A percentile compares a stretch with the other conserved stretches of the same genome.
These are phyloP conservation scores for Quiscalus mexicanus DNA, from an alignment of 2,113 vertebrate species.

Conservation along the genomic window DNA sequence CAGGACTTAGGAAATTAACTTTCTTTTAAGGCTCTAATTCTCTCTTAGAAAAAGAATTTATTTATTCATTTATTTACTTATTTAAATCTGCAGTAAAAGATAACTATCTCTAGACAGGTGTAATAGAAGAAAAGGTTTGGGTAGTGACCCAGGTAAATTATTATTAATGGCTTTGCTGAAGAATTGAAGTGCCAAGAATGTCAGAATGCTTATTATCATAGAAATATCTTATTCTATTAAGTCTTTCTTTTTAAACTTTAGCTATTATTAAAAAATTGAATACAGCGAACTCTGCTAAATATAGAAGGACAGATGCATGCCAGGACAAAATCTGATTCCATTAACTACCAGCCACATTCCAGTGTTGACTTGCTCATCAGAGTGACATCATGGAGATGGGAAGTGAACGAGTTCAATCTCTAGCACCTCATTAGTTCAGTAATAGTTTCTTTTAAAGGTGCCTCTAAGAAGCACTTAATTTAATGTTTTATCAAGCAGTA, in stretches of 20 bases:
- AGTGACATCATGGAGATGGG: background rate
- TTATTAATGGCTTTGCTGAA: background rate
- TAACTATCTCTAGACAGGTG: background rate
- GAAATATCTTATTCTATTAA: background rate
- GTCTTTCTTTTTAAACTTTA: background rate
- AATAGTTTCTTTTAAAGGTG: slow-evolving; percentile 27
- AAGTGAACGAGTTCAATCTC: slow-evolving; percentile 35
- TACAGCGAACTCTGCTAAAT: background rate
- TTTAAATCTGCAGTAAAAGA: background rate
- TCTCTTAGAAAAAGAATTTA: background rate
- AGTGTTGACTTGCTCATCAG: background rate
- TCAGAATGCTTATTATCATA: background rate
- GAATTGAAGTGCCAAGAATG: background rate
- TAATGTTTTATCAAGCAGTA: slow-evolving; percentile 16
- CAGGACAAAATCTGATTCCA: background rate
- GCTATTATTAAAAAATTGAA: background rate
- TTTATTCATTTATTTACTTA: background rate
- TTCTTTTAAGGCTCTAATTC: background rate
- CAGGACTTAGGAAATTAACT: background rate
- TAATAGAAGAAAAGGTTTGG: background rate
- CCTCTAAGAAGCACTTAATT: slow-evolving; percentile 49
- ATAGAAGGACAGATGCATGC: background rate
- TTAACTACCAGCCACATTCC: background rate
- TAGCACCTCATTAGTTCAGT: slow-evolving; percentile 24
- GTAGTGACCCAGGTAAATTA: background rate